Evolutionary conservation across 2,888 invertebrate species (phyloP).

Genomic region (Octodonta nipae): DNA sequence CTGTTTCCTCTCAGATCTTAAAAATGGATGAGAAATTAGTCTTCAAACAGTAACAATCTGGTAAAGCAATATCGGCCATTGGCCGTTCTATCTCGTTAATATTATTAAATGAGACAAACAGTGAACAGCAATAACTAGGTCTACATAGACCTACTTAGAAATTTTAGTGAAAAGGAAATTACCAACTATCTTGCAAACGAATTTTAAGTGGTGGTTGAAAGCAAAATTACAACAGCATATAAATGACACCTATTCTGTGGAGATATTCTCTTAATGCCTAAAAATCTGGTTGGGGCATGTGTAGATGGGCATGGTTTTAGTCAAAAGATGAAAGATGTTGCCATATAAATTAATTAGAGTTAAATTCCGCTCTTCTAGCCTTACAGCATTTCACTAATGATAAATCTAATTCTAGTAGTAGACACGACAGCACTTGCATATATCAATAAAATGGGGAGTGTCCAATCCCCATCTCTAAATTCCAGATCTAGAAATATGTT

Average conservation of each 20-base stretch:
- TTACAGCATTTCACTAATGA: conserved; percentile 16
- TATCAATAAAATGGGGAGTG: conserved; percentile 17
- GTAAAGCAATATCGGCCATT: too few relatives aligned
- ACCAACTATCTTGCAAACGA: neutral
- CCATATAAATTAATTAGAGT: conserved; percentile 20
- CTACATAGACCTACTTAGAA: too few relatives aligned
- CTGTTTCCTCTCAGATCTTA: too few relatives aligned
- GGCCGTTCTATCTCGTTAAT: too few relatives aligned
- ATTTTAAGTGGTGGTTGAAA: conserved; percentile 15
- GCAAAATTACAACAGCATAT: conserved; percentile 5
- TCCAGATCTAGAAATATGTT: conserved; percentile 12
- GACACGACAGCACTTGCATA: conserved; percentile 15
- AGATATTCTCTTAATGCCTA: conserved; percentile 16
- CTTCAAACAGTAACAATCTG: too few relatives aligned
- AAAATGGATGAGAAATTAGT: too few relatives aligned
- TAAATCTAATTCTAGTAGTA: conserved; percentile 8
- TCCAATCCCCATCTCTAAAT: conserved; percentile 14
- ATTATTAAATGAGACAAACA: too few relatives aligned
- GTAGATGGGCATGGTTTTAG: conserved; percentile 9
- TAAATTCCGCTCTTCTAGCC: conserved; percentile 14
- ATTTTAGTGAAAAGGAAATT: too few relatives aligned
- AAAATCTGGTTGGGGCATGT: neutral
- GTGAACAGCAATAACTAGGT: too few relatives aligned
- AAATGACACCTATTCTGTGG: conserved; percentile 4
- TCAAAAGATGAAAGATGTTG: conserved; percentile 6